Conservation (phyloP, 2,113 vertebrate species). For the Anoura caudifer region DNA sequence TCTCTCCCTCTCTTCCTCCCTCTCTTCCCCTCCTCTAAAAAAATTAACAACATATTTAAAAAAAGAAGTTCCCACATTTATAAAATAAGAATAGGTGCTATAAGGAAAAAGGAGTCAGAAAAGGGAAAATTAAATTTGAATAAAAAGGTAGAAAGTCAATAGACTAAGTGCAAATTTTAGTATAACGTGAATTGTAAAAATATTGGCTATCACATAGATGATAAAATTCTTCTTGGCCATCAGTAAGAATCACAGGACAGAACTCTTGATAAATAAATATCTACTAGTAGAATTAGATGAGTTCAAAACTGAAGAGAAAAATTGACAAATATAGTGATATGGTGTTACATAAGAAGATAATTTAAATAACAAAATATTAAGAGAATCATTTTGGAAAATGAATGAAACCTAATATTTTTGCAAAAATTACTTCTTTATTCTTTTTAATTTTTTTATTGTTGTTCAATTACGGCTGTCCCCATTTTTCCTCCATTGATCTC, state of each 20-base stretch:
- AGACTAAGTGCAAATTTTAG: not conserved
- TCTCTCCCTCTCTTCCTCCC: no score
- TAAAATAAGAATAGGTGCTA: not conserved
- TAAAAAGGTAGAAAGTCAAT: not conserved
- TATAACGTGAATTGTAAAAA: not conserved
- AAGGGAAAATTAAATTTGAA: not conserved
- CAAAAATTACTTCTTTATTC: not conserved
- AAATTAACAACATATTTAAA: no score
- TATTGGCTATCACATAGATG: not conserved
- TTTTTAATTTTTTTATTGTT: not conserved
- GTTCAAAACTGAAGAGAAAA: not conserved
- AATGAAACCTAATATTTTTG: not conserved
- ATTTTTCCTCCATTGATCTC: no score
- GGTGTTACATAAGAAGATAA: not conserved
- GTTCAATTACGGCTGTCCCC: no score
- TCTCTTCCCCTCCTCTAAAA: no score
- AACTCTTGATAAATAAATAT: not conserved
- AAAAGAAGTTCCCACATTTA: not conserved
- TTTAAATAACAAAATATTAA: not conserved
- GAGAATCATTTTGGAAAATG: not conserved
- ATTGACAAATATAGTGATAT: not conserved
- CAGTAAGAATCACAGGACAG: not conserved
- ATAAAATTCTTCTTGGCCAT: not conserved
- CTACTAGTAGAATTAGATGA: not conserved
- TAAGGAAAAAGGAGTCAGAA: not conserved